Evolutionary conservation across 35 echinoderm and acorn worm species (phyloP).

Genomic region (Eucidaris tribuloides): DNA sequence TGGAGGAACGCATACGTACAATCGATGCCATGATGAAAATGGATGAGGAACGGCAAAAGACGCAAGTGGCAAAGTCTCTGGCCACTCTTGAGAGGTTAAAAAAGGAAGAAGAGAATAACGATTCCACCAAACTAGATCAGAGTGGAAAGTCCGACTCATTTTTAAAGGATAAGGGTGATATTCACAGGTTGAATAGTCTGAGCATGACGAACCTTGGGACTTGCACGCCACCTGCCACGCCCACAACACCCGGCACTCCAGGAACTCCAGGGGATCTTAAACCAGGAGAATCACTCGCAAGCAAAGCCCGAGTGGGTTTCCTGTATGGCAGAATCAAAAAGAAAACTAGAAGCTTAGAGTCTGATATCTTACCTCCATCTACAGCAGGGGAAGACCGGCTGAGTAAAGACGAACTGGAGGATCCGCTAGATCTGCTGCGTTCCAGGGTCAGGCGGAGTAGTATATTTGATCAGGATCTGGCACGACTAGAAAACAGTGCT

Average conservation of each 20-base stretch:
- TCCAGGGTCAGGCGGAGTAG: conserved; percentile 58
- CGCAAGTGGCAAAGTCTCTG: not conserved
- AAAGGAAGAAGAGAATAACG: conserved; percentile 21
- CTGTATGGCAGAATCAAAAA: conserved; percentile 68
- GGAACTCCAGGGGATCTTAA: conserved; percentile 47
- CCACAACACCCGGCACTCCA: conserved; percentile 74
- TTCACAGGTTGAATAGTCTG: not conserved
- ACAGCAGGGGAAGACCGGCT: conserved; percentile 16
- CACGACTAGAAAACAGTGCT: conserved; percentile 59
- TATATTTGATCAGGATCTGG: conserved; percentile 93
- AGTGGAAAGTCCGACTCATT: not conserved
- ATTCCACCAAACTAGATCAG: not conserved
- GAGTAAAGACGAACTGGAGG: conserved; percentile 20
- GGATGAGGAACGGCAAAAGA: not conserved
- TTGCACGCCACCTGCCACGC: conserved; percentile 55
- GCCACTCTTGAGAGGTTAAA: not conserved
- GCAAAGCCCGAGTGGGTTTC: conserved; percentile 16
- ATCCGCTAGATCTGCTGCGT: conserved; percentile 44
- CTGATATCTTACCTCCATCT: not conserved
- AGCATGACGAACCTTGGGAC: not conserved
- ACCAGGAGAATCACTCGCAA: conserved; percentile 21
- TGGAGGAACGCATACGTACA: not conserved
- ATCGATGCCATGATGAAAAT: conserved; percentile 2
- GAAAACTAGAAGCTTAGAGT: conserved; percentile 65
- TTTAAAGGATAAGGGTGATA: conserved; percentile 8